phyloP scores from a whole-genome alignment of 2,113 vertebrate genomes.

The Glaucidium brasilianum region DNA sequence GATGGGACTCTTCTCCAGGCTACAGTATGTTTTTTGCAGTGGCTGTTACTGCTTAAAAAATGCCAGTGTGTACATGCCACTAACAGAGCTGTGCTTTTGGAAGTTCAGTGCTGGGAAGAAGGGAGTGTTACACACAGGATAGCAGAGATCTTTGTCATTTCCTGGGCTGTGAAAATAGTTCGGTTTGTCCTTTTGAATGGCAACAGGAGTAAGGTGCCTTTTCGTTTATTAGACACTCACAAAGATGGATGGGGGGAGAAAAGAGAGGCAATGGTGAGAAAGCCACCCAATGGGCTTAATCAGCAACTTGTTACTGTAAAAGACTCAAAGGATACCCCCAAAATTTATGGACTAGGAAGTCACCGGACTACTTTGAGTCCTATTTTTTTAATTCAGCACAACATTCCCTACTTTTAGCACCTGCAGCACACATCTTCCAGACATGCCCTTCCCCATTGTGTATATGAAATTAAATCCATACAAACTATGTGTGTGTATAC shows the following conservation, averaged over 20 bases:
- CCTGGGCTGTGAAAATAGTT: neutral
- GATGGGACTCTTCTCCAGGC: neutral
- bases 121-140: neutral
- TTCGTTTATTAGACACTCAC: neutral
- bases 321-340: neutral
- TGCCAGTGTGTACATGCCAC: neutral
- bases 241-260: neutral
- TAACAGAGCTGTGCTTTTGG: neutral
- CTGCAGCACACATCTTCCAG: neutral
- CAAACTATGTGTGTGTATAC: neutral
- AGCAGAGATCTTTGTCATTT: neutral
- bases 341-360: neutral
- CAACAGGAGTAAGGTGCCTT: neutral
- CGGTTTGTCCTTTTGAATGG: neutral
- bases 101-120: neutral
- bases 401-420: neutral
- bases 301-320: neutral
- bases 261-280: neutral
- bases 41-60: neutral
- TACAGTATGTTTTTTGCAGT: neutral
- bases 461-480: neutral
- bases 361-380: neutral
- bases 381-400: neutral
- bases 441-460: accelerated
- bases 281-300: neutral